These are phyloP conservation scores for Cylloceria caligata DNA, from an alignment of 2,888 invertebrate genomes.

Conservation along the genomic window DNA sequence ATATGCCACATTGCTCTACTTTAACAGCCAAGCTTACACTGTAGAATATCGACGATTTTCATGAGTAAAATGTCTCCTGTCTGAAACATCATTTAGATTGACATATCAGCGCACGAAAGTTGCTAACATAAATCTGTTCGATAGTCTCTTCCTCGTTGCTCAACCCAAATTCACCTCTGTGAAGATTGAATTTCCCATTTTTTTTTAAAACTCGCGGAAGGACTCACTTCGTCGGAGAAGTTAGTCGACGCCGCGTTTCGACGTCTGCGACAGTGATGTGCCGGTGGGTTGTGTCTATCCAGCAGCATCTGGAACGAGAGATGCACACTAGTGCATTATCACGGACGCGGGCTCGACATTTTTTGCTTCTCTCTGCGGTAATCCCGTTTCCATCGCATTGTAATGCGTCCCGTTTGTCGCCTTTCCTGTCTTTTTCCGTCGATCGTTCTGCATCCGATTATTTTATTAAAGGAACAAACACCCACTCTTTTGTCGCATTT, in stretches of 20 bases:
- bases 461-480: not conserved
- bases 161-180: slow-evolving; percentile 25
- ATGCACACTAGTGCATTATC: slow-evolving; percentile 47
- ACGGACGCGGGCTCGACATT: slow-evolving; percentile 12
- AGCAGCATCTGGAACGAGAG: slow-evolving; percentile 40
- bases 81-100: slow-evolving; percentile 17
- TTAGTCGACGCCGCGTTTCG: slow-evolving; percentile 39
- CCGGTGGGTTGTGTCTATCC: slow-evolving; percentile 40
- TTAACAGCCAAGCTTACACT: not conserved
- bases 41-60: slow-evolving; percentile 5
- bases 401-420: slow-evolving; percentile 6
- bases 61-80: slow-evolving; percentile 8
- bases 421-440: not conserved
- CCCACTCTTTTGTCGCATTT: not conserved
- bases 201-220: slow-evolving; percentile 52
- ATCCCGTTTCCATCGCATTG: slow-evolving; percentile 46
- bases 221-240: slow-evolving; percentile 47
- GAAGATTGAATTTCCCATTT: slow-evolving; percentile 60
- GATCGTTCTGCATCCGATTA: not conserved
- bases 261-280: slow-evolving; percentile 43
- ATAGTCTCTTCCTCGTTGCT: slow-evolving; percentile 28
- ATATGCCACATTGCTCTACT: not conserved
- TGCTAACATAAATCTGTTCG: slow-evolving; percentile 36
- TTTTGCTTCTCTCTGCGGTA: slow-evolving; percentile 28
- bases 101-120: slow-evolving; percentile 30